Evolutionary conservation across 1,140 invertebrate species (phyloP), one percentile per base, ranked within the genome.

Genomic region (Cardiocondyla obscurior): DNA sequence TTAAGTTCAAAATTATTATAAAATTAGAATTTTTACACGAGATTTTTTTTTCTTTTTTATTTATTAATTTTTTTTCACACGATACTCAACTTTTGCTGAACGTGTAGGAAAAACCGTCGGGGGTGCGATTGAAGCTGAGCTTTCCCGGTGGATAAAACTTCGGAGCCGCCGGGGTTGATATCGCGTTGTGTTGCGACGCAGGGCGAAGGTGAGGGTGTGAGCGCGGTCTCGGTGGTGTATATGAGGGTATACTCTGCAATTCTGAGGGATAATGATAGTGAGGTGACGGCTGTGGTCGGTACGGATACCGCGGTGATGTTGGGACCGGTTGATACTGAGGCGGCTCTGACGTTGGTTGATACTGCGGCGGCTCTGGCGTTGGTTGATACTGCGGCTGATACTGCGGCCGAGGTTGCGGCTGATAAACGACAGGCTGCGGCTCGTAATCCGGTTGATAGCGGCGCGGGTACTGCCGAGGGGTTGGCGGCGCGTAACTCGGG

Each of bases 131-230:
- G 84, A 98, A 95, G 87, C 95, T 96, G 72, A 98, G 95, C 91
- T 97, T 97, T 76, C 97, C 97, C 2, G 97, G 97, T 25, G 97
- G 97, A 91, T 96, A 97, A 93, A 97, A 97, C 86, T 96, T 95
- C 82, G 95, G 95, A 1, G 97, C 96, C 14, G 95, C 94, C 55
- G 95, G 95, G 19, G 97, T 97, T 30, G 96, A 96, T 6, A 94
- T 93, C 51, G 94, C 94, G 86, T 95, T 95, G 87, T 95, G 94
- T 57, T 91, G 91, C 28, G 90, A 90, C 81, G 90, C 85, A 16
- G 83, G 88, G 87, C 92, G 81, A 74, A 90, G 6, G 58, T 87
- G 76, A 67, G 90, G 53, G 88, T 91, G 14, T 88, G 95, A 94
- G 36, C 94, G 94, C 85, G 95, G 94, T 30, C 94, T 93, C 25